Percentiles rank a stretch among this genome's conserved stretches.
phyloP scores from a whole-genome alignment of 23 tunicate species.

The Trididemnum nubilum region DNA sequence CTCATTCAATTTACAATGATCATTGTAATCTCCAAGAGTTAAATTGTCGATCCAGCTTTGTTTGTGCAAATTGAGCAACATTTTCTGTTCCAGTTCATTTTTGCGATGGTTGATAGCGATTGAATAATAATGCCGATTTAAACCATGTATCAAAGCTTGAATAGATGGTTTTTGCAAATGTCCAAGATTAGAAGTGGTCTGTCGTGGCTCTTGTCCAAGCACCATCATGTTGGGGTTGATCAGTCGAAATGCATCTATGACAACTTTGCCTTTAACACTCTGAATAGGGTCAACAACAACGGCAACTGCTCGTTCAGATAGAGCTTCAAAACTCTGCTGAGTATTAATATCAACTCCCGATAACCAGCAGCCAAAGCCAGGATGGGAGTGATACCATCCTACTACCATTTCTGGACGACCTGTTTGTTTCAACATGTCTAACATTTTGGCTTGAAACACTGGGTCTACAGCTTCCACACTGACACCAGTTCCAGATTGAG shows the following conservation, averaged over 20 bases:
- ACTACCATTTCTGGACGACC: slow-evolving; percentile 99
- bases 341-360: slow-evolving; percentile 99
- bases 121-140: slow-evolving; percentile 95
- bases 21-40: slow-evolving; percentile 78
- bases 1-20: slow-evolving; percentile 88
- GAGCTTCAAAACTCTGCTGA: slow-evolving; percentile 98
- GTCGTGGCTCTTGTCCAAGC: slow-evolving; percentile 94
- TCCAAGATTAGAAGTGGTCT: slow-evolving; percentile 94
- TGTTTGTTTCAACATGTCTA: slow-evolving; percentile 98
- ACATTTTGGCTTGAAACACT: slow-evolving; percentile 99
- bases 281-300: slow-evolving; percentile 98
- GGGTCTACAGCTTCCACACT: slow-evolving; percentile 99
- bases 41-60: slow-evolving; percentile 94
- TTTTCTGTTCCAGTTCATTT: slow-evolving; percentile 97
- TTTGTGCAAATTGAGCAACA: slow-evolving; percentile 95
- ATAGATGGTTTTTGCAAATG: slow-evolving; percentile 97
- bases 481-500: slow-evolving; percentile 99
- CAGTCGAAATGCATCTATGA: slow-evolving; percentile 95
- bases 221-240: slow-evolving; percentile 97
- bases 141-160: slow-evolving; percentile 97
- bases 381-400: slow-evolving; percentile 99
- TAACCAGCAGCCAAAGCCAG: slow-evolving; percentile 99
- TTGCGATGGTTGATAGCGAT: slow-evolving; percentile 95
- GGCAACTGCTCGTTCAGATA: slow-evolving; percentile 97
- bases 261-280: slow-evolving; percentile 98